These are phyloP conservation scores for Steatocranus sp. DNA, from an alignment of 2,797 vertebrate species.

Conservation along the genomic window DNA sequence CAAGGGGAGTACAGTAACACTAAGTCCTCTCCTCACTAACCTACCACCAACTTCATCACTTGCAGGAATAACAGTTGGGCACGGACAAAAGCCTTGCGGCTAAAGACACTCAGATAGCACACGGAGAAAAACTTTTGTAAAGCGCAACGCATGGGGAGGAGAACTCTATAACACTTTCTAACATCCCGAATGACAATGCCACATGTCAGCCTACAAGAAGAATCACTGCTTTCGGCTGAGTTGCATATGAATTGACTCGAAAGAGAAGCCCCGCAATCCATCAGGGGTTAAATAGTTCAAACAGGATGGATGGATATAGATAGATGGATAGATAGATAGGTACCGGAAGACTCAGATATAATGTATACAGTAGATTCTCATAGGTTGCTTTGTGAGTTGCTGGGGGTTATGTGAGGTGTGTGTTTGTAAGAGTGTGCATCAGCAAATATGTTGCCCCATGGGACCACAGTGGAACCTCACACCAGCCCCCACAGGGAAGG, in stretches of 20 bases:
- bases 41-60: constrained; percentile 30
- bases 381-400: neutral
- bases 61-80: constrained; percentile 57
- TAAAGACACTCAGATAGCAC: constrained; percentile 59
- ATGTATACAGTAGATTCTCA: neutral
- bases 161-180: constrained; percentile 59
- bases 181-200: constrained; percentile 66
- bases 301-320: neutral
- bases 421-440: constrained; percentile 13
- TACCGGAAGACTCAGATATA: neutral
- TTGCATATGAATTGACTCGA: constrained; percentile 30
- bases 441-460: constrained; percentile 63
- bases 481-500: constrained; percentile 73
- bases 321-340: neutral
- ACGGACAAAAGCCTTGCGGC: constrained; percentile 45
- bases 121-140: constrained; percentile 59
- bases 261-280: constrained; percentile 15
- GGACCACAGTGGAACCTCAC: constrained; percentile 70
- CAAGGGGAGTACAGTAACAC: constrained; percentile 25
- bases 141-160: constrained; percentile 50
- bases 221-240: constrained; percentile 17
- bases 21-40: constrained; percentile 6
- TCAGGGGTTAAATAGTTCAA: constrained; percentile 32
- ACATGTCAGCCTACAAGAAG: constrained; percentile 58
- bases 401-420: neutral